Conservation (phyloP, 2,888 invertebrate genomes). For the Pachycephus smyrnensis region DNA sequence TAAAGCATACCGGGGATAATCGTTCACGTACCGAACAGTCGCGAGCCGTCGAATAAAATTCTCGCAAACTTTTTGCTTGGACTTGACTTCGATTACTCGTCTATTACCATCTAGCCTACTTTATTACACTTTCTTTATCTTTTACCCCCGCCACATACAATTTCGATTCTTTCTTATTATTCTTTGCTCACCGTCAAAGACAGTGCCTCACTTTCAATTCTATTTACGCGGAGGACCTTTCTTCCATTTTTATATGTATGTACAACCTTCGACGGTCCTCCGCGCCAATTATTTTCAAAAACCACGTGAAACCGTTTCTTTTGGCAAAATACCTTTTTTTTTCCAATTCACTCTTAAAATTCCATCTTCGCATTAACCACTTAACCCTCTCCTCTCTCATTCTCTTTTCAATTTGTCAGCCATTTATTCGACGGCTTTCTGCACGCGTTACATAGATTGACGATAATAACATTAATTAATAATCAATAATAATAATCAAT, state of each 20-base stretch:
- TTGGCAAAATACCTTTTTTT: not conserved
- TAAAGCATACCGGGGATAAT: not conserved
- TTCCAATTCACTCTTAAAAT: not conserved
- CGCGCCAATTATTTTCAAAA: conserved; percentile 11
- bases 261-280: conserved; percentile 24
- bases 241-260: not conserved
- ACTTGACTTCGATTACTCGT: conserved; percentile 4
- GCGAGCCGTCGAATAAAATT: conserved; percentile 2
- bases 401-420: not conserved
- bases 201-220: not conserved
- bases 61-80: conserved; percentile 4
- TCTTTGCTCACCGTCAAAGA: not conserved
- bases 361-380: too few species aligned
- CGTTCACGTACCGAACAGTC: not conserved
- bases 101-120: not conserved
- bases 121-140: not conserved
- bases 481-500: conserved; percentile 22
- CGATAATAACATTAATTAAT: not conserved
- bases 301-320: not conserved
- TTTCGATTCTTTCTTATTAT: not conserved
- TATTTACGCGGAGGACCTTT: not conserved
- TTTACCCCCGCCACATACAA: not conserved
- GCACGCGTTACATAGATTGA: not conserved
- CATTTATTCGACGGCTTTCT: not conserved
- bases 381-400: not conserved